A percentile compares a stretch with the other conserved stretches of the same genome.
phyloP scores from a whole-genome alignment of 2,797 vertebrate genomes.

The Intellagama lesueurii region DNA sequence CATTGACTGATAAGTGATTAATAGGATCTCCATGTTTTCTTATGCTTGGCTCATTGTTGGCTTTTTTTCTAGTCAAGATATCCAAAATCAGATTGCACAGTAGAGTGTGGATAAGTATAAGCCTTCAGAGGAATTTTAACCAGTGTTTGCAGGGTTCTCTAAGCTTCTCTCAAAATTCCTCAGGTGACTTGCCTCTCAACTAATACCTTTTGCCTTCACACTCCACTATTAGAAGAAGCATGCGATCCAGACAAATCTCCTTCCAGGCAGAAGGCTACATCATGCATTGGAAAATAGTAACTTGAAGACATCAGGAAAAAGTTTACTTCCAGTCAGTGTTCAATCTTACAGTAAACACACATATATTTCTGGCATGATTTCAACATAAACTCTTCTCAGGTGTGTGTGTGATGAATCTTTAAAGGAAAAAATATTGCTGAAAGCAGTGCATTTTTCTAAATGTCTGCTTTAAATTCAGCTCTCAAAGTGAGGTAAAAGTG shows the following conservation, averaged over 20 bases:
- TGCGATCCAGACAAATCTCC: neutral
- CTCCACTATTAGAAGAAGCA: neutral
- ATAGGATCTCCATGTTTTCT: neutral
- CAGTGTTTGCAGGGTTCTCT: neutral
- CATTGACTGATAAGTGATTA: too few relatives aligned
- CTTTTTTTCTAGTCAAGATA: neutral
- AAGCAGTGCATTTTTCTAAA: neutral
- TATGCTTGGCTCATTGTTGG: neutral
- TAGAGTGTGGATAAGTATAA: neutral
- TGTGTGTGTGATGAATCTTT: neutral
- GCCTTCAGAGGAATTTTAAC: neutral
- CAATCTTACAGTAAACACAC: neutral
- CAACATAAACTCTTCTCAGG: neutral
- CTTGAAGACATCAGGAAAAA: neutral
- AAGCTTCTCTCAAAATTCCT: neutral
- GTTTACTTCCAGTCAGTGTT: neutral
- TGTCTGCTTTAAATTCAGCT: neutral
- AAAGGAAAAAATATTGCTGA: neutral
- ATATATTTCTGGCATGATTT: neutral
- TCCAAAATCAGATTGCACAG: neutral
- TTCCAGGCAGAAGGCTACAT: neutral
- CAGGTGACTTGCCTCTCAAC: neutral
- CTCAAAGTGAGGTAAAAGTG: neutral
- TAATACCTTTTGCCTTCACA: neutral
- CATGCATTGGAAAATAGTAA: neutral